Evolutionary conservation across 2,797 vertebrate genomes (phyloP).

Genomic region (Lepilemur septentrionalis): DNA sequence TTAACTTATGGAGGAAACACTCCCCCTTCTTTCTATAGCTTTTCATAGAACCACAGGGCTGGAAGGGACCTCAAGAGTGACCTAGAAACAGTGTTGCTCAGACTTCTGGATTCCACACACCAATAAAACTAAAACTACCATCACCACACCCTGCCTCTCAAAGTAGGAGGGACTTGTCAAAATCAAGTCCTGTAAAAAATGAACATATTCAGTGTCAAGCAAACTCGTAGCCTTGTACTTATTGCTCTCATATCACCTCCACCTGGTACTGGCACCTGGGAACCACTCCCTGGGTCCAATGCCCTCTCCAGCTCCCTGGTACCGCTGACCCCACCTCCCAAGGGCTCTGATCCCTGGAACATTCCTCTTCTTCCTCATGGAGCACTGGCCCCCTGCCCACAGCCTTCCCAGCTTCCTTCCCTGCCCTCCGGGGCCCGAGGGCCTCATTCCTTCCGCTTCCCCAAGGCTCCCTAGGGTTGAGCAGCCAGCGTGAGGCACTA

Average conservation of each 20-base stretch:
- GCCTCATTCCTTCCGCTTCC: background rate
- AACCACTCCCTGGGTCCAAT: background rate
- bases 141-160: background rate
- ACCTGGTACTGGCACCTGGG: background rate
- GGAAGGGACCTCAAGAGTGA: background rate
- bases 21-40: background rate
- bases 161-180: background rate
- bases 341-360: background rate
- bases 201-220: background rate
- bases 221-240: background rate
- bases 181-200: background rate
- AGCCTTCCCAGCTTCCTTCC: background rate
- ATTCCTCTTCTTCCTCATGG: background rate
- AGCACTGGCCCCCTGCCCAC: background rate
- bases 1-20: background rate
- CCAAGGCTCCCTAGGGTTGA: background rate
- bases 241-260: background rate
- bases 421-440: background rate
- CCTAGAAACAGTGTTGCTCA: background rate
- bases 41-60: background rate
- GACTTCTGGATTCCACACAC: background rate
- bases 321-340: no score
- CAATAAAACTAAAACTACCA: background rate
- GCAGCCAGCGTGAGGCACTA: background rate
- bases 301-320: background rate